Evolutionary conservation across 2,113 vertebrate species (phyloP).

Genomic region (Thryonomys swinderianus): DNA sequence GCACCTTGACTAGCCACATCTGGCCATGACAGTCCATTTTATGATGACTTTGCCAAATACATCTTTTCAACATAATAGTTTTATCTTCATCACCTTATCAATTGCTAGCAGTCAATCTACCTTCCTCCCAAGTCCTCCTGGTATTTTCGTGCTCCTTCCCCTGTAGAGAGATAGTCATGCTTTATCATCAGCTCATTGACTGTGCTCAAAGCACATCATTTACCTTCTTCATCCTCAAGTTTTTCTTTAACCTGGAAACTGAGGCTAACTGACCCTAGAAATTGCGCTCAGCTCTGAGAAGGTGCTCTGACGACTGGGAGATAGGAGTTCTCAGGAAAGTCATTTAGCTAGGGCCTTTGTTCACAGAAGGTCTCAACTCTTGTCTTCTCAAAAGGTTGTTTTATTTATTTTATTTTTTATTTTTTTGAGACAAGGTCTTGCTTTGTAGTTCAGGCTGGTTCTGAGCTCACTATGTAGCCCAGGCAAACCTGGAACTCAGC

Average conservation of each 20-base stretch:
- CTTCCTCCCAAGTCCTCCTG: background rate
- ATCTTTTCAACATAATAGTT: background rate
- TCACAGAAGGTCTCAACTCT: background rate
- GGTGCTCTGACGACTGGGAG: background rate
- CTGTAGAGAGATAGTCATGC: background rate
- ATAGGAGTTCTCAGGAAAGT: background rate
- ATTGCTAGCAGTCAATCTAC: background rate
- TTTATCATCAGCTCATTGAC: background rate
- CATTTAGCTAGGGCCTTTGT: background rate
- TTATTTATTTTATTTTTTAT: too few species aligned
- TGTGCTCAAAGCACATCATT: background rate
- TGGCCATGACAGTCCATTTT: constrained; percentile 79
- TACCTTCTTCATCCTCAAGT: background rate
- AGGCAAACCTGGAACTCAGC: too few species aligned
- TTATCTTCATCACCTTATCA: background rate
- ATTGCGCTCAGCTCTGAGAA: background rate
- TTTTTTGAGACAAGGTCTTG: too few species aligned
- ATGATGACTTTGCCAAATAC: constrained; percentile 12
- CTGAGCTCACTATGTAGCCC: too few species aligned
- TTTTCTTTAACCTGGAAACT: constrained; percentile 9
- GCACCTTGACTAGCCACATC: constrained; percentile 65
- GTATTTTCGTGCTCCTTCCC: background rate
- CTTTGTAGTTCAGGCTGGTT: too few species aligned
- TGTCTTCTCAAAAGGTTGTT: background rate
- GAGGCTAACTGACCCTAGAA: background rate